Evolutionary conservation across 1,140 invertebrate genomes (phyloP).

Genomic region (Adoxophyes honmai): DNA sequence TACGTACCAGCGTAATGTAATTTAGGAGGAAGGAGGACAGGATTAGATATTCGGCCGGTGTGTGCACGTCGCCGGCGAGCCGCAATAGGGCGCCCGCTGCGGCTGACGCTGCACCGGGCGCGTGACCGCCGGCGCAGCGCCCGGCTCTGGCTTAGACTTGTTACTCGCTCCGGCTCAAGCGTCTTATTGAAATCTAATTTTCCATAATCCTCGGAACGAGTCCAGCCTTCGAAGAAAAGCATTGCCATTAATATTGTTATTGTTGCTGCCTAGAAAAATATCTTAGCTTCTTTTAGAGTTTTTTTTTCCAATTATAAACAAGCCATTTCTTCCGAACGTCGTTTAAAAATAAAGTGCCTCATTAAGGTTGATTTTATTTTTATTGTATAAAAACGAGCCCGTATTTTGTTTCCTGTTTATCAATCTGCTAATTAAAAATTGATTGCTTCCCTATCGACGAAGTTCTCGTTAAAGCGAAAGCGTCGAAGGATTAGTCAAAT

Average conservation of each 20-base stretch:
- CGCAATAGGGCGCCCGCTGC: conserved; percentile 28
- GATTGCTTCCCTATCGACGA: conserved; percentile 1
- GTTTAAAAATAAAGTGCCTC: too few relatives aligned
- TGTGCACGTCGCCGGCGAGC: conserved; percentile 12
- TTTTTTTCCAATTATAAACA: too few relatives aligned
- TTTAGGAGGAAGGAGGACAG: conserved; percentile 18
- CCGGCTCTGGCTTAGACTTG: conserved; percentile 58
- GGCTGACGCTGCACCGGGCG: conserved; percentile 59
- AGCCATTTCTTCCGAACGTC: too few relatives aligned
- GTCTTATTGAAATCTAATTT: conserved; percentile 77
- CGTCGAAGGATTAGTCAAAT: conserved; percentile 13
- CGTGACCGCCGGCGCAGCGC: conserved; percentile 56
- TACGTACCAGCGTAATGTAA: conserved; percentile 23
- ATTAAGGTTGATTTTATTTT: too few relatives aligned
- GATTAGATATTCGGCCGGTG: conserved; percentile 23
- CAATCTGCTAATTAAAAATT: conserved; percentile 10
- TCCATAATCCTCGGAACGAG: conserved; percentile 62
- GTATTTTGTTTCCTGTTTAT: too few relatives aligned
- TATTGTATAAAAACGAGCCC: too few relatives aligned
- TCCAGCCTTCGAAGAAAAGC: conserved; percentile 33
- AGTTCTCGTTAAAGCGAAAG: conserved; percentile 11
- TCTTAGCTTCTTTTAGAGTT: neutral
- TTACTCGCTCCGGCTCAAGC: conserved; percentile 53
- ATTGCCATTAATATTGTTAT: conserved; percentile 51
- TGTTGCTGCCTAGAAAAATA: conserved; percentile 33